phyloP scores from a whole-genome alignment of 30 jellyfish, hydroid and myxozoan genomes.

The Hydractinia echinata region DNA sequence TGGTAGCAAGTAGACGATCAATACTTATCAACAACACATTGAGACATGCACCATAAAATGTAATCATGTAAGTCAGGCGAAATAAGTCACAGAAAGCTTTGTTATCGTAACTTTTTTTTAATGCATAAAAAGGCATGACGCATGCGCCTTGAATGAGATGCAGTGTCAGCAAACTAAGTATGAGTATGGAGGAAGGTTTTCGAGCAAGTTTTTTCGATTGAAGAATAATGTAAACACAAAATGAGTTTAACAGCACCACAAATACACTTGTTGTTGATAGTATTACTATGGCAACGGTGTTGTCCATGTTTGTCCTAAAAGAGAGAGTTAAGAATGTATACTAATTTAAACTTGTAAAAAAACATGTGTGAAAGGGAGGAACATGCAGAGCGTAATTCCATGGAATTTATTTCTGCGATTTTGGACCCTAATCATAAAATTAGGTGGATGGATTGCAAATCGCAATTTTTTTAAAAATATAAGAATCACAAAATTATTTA shows the following conservation, averaged over 20 bases:
- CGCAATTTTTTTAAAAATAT: no score
- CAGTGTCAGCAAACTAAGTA: conserved; percentile 6
- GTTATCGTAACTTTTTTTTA: not conserved
- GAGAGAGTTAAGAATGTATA: no score
- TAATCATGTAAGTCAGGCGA: conserved; percentile 39
- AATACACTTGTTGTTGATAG: not conserved
- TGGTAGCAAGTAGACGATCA: conserved; percentile 42
- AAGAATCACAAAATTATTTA: no score
- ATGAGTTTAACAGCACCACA: not conserved
- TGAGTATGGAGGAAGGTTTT: conserved; percentile 20
- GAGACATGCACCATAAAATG: conserved; percentile 36
- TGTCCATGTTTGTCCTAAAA: not conserved
- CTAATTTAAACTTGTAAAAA: no score
- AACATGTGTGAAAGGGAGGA: no score
- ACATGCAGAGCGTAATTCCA: no score
- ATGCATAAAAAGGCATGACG: conserved; percentile 40
- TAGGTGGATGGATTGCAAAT: no score
- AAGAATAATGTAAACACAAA: conserved; percentile 16
- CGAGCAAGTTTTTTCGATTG: not conserved
- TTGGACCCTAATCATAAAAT: no score
- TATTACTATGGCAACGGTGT: not conserved
- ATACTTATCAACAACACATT: conserved; percentile 20
- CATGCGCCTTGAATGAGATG: conserved; percentile 37
- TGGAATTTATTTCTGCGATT: no score
- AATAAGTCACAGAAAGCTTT: conserved; percentile 20